Evolutionary conservation across 2,113 vertebrate species (phyloP).

Genomic region (Dipodomys stephensi): DNA sequence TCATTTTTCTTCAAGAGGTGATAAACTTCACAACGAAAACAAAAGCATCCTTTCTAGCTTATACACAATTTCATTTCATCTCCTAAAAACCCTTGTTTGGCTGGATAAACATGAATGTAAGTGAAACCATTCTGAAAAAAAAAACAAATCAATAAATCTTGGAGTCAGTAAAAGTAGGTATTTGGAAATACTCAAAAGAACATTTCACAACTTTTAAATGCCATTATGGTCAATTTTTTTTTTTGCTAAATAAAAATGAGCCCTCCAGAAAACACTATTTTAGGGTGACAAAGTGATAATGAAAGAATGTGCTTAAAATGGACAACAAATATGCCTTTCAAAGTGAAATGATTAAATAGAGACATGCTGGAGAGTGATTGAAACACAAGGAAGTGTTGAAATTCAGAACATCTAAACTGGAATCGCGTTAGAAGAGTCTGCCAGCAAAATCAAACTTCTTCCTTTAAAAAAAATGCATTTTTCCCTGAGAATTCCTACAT

Average conservation of each 20-base stretch:
- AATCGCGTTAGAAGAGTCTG: constrained; percentile 75
- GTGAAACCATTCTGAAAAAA: constrained; percentile 66
- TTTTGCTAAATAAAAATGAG: constrained; percentile 82
- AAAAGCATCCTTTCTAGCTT: not conserved
- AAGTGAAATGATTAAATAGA: constrained; percentile 80
- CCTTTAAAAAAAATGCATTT: constrained; percentile 53
- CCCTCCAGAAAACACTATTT: constrained; percentile 81
- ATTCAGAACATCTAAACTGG: constrained; percentile 75
- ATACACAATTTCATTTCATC: constrained; percentile 34
- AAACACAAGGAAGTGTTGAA: constrained; percentile 63
- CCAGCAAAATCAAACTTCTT: constrained; percentile 80
- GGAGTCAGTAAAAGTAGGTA: constrained; percentile 66
- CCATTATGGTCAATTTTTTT: constrained; percentile 77
- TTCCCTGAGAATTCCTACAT: constrained; percentile 74
- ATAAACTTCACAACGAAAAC: constrained; percentile 24
- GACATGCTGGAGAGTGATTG: constrained; percentile 75
- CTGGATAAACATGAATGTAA: not conserved
- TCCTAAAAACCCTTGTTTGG: not conserved
- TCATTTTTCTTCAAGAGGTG: not conserved
- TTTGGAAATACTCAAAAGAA: constrained; percentile 78
- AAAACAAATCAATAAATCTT: constrained; percentile 28
- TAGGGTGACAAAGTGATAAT: constrained; percentile 81
- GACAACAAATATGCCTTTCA: constrained; percentile 83
- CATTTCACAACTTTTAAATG: constrained; percentile 83
- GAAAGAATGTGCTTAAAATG: constrained; percentile 83